Percentiles rank a stretch among this genome's conserved stretches.
Conservation (phyloP, 2,797 vertebrate species). For the Hoplostethus mediterraneus region DNA sequence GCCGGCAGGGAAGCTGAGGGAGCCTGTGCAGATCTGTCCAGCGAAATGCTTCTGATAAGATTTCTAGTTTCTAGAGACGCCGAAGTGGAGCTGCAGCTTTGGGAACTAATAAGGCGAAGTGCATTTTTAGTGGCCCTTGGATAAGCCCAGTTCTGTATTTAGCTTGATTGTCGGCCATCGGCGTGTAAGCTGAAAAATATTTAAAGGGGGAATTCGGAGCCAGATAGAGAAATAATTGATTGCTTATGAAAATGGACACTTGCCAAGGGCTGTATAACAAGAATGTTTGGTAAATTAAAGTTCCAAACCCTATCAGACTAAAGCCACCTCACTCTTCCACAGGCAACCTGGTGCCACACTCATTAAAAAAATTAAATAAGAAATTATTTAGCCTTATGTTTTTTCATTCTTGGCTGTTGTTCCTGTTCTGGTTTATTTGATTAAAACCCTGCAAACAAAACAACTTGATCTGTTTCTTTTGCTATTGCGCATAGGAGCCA, state of each 20-base stretch:
- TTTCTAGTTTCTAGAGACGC: slow-evolving; percentile 41
- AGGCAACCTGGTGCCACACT: slow-evolving; percentile 26
- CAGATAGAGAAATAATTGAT: slow-evolving; percentile 78
- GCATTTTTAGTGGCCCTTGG: slow-evolving; percentile 42
- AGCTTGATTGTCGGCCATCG: slow-evolving; percentile 76
- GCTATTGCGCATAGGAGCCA: no score
- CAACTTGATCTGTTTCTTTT: neutral
- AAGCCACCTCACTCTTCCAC: slow-evolving; percentile 35
- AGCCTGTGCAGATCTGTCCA: slow-evolving; percentile 60
- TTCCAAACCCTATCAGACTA: slow-evolving; percentile 63
- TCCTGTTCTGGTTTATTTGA: slow-evolving; percentile 16
- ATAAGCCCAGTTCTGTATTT: slow-evolving; percentile 72
- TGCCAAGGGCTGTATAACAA: slow-evolving; percentile 72
- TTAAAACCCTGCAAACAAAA: slow-evolving; percentile 11
- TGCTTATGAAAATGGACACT: slow-evolving; percentile 73
- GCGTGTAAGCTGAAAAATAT: slow-evolving; percentile 75
- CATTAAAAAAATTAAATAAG: slow-evolving; percentile 32
- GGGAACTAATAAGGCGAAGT: slow-evolving; percentile 61
- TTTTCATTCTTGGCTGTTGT: slow-evolving; percentile 28
- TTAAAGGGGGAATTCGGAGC: slow-evolving; percentile 64
- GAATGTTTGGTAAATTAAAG: slow-evolving; percentile 73
- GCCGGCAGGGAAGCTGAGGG: slow-evolving; percentile 40
- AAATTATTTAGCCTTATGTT: neutral
- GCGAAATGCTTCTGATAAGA: slow-evolving; percentile 63
- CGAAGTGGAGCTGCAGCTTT: slow-evolving; percentile 28